Evolutionary conservation across 2,113 vertebrate genomes (phyloP), one percentile per base, ranked within the genome.

Genomic region (Rutilus rutilus): DNA sequence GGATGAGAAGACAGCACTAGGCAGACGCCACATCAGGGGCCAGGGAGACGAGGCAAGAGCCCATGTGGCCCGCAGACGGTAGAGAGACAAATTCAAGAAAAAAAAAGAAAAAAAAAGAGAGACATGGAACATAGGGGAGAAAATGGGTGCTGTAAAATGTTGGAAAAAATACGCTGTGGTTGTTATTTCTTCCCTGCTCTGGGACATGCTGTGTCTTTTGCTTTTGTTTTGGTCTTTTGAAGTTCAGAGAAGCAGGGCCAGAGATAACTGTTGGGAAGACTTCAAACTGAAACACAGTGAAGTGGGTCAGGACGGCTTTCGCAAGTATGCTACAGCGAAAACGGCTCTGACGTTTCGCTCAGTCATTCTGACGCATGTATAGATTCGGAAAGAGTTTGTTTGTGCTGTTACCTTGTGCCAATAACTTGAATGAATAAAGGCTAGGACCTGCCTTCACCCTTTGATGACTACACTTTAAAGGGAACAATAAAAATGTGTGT

Each of bases 391-490:
- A 80, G 25, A 6, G 23, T 74, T 65, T 71, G 39, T 59, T 25
- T 82, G 80, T 82, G 36, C 81, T 11, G 36, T 60, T n/a, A 60
- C 21, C 54, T 42, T 73, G 23, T 73, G n/a, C 75, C 84, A 52
- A 27, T 78, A 62, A 23, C 78, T 64, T 69, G 27, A 82, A 15
- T 6, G 47, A 82, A 82, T 91, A 92, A 86, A 81, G 19, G 25
- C 42, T 27, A 67, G 45, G 30, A 71, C 82, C 54, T 69, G 73
- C 88, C 74, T 59, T 45, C 91, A 88, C 91, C 84, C 82, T 91
- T 93, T 93, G 92, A 94, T 94, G 93, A 94, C 90, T 93, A 91
- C 91, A 87, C 86, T 93, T 93, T 91, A 93, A 91, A 91, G 90
- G 90, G 83, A 91, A 88, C 90, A 89, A 93, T 92, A 91, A 93